These are phyloP conservation scores for Thelaira solivaga DNA, from an alignment of 2,888 invertebrate genomes.

Conservation along the genomic window DNA sequence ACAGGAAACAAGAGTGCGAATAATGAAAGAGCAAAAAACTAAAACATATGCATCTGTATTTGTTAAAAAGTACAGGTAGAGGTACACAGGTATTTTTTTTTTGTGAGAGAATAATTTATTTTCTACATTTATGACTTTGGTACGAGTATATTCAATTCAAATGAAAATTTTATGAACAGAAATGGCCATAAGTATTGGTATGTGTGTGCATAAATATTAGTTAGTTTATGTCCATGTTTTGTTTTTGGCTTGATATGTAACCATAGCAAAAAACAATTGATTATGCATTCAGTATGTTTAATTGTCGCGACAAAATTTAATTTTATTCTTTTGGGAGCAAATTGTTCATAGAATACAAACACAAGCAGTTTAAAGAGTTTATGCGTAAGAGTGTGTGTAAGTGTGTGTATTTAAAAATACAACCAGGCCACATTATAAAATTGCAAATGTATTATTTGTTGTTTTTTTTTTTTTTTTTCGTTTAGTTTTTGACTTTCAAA, in stretches of 20 bases:
- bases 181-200: background rate
- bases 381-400: background rate
- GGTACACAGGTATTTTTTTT: background rate
- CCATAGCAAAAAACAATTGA: conserved; percentile 66
- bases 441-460: conserved; percentile 25
- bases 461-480: background rate
- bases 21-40: background rate
- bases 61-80: background rate
- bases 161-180: background rate
- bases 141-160: too few species aligned
- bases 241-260: background rate
- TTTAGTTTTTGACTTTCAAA: conserved; percentile 13
- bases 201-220: background rate
- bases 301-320: conserved; percentile 74
- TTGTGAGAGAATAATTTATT: conserved; percentile 24
- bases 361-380: conserved; percentile 28
- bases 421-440: conserved; percentile 1
- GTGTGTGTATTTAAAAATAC: background rate
- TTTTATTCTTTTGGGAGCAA: conserved; percentile 70
- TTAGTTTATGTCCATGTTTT: background rate
- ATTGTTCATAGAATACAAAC: conserved; percentile 35
- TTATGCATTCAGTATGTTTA: conserved; percentile 70
- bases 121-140: conserved; percentile 13
- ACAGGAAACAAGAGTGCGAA: background rate
- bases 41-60: too few species aligned